Evolutionary conservation across 2,113 vertebrate genomes (phyloP).

Genomic region (Dipodomys ordii): DNA sequence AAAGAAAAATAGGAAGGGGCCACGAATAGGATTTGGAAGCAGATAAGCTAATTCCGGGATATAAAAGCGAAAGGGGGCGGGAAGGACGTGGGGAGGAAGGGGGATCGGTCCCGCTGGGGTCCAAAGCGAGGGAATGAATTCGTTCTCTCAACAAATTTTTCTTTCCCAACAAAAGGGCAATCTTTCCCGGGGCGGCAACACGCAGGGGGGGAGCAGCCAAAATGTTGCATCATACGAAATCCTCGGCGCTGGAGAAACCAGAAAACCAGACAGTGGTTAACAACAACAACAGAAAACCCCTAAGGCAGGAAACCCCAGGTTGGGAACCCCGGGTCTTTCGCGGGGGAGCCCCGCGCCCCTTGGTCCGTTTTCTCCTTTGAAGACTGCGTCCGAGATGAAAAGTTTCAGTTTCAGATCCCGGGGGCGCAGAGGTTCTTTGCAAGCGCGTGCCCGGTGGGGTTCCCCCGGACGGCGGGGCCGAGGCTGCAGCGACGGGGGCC

Average conservation of each 20-base stretch:
- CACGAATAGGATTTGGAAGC: background rate
- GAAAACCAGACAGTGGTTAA: conserved; percentile 66
- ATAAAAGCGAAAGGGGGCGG: background rate
- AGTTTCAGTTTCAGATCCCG: conserved; percentile 52
- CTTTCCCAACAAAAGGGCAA: conserved; percentile 64
- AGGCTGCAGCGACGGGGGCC: no score
- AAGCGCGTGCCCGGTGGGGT: background rate
- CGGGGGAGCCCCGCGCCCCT: background rate
- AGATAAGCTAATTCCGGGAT: background rate
- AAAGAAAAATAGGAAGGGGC: background rate
- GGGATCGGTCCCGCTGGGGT: background rate
- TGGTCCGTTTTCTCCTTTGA: background rate
- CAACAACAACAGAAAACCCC: background rate
- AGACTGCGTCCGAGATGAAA: background rate
- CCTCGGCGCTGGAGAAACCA: conserved; percentile 65
- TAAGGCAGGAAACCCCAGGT: conserved; percentile 35
- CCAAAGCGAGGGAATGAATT: background rate
- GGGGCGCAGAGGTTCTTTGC: background rate
- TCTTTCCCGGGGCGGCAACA: conserved; percentile 60
- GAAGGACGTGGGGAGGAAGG: background rate
- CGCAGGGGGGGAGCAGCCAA: conserved; percentile 65
- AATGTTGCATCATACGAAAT: conserved; percentile 85
- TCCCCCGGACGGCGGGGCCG: background rate
- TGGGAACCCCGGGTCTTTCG: conserved; percentile 53
- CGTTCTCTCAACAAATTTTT: conserved; percentile 20